Conservation (phyloP, 2,797 vertebrate species). For the Xiphophorus birchmanni region DNA sequence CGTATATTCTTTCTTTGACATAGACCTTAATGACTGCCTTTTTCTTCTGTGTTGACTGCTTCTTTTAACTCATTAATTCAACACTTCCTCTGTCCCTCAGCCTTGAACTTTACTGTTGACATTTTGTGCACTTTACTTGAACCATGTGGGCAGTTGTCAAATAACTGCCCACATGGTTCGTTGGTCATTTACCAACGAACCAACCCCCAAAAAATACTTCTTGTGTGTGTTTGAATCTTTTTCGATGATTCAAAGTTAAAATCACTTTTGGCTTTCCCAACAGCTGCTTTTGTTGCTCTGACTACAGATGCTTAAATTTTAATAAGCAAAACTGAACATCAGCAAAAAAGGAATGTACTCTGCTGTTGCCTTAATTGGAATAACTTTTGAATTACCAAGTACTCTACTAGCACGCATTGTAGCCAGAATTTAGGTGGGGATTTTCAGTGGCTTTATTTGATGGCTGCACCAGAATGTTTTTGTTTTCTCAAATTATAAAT, state of each 20-base stretch:
- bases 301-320: neutral
- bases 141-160: neutral
- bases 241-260: neutral
- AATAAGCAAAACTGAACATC: neutral
- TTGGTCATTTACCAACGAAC: neutral
- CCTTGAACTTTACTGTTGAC: conserved; percentile 63
- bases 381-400: neutral
- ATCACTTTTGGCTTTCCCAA: neutral
- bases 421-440: neutral
- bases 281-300: neutral
- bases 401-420: neutral
- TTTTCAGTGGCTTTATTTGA: neutral
- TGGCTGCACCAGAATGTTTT: neutral
- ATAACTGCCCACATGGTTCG: too few relatives aligned
- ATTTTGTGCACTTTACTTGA: conserved; percentile 10
- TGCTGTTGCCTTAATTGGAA: neutral
- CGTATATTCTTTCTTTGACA: neutral
- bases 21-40: neutral
- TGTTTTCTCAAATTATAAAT: neutral
- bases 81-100: conserved; percentile 24
- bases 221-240: too few relatives aligned
- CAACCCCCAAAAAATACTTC: neutral
- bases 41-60: conserved; percentile 4
- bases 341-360: neutral
- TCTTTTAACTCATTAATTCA: conserved; percentile 36